These are phyloP conservation scores for Drosophila fulvimacula DNA, from an alignment of 2,888 invertebrate genomes.

Conservation along the genomic window DNA sequence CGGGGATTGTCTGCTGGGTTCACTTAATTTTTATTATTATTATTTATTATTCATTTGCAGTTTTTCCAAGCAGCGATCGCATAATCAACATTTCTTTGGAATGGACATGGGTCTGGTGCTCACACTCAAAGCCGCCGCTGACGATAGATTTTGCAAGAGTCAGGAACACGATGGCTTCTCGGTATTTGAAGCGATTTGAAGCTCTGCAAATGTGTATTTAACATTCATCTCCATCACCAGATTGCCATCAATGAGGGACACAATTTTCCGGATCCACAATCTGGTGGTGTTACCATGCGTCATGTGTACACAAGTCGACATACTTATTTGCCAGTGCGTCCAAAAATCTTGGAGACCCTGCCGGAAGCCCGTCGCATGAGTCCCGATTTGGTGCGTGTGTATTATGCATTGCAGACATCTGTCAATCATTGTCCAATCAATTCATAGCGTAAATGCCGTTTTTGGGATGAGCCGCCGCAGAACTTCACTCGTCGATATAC, in stretches of 20 bases:
- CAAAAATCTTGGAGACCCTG: constrained; percentile 67
- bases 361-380: constrained; percentile 63
- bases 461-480: constrained; percentile 85
- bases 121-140: constrained; percentile 85
- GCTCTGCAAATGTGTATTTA: background rate
- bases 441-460: constrained; percentile 86
- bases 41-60: too few species aligned
- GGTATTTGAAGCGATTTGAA: constrained; percentile 78
- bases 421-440: constrained; percentile 23
- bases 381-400: constrained; percentile 48
- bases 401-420: background rate
- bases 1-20: background rate
- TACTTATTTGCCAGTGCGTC: constrained; percentile 56
- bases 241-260: constrained; percentile 55
- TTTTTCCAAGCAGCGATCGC: constrained; percentile 35
- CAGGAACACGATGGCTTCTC: constrained; percentile 86
- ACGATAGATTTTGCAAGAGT: constrained; percentile 87
- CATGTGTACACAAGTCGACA: constrained; percentile 47
- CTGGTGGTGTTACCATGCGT: constrained; percentile 62
- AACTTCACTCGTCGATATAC: constrained; percentile 85
- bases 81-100: constrained; percentile 61
- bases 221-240: constrained; percentile 21
- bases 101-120: constrained; percentile 86
- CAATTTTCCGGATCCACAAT: constrained; percentile 65
- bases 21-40: too few species aligned